Evolutionary conservation across 2,113 vertebrate genomes (phyloP).

Genomic region (Dascyllus trimaculatus): DNA sequence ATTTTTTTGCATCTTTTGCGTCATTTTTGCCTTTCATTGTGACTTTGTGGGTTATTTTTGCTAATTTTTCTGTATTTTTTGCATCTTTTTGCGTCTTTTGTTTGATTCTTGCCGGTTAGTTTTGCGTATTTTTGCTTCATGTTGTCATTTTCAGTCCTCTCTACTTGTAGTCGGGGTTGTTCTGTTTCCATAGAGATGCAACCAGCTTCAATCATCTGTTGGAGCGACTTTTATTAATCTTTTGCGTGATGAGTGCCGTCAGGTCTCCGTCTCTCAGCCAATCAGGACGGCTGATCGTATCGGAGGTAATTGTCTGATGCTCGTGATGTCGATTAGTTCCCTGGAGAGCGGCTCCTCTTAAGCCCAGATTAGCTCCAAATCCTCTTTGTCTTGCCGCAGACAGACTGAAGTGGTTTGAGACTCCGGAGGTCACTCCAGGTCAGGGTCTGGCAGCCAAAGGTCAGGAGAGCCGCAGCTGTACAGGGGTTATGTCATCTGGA

Average conservation of each 20-base stretch:
- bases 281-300: constrained; percentile 62
- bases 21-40: too few species aligned
- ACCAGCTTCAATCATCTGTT: constrained; percentile 8
- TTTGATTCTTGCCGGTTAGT: too few species aligned
- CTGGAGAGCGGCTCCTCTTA: constrained; percentile 44
- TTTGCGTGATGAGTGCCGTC: constrained; percentile 28
- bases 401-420: constrained; percentile 53
- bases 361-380: constrained; percentile 73
- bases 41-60: too few species aligned
- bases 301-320: constrained; percentile 68
- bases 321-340: constrained; percentile 75
- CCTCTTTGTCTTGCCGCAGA: constrained; percentile 74
- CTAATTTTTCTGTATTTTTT: too few species aligned
- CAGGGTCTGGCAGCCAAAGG: constrained; percentile 49
- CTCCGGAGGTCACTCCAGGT: constrained; percentile 2
- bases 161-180: too few species aligned
- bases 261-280: constrained; percentile 39
- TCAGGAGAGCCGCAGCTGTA: constrained; percentile 27
- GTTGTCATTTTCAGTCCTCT: too few species aligned
- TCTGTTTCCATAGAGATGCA: too few species aligned
- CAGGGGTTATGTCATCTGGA: constrained; percentile 24
- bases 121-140: too few species aligned
- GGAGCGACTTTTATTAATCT: background rate
- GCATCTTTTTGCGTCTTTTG: too few species aligned
- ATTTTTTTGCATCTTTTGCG: too few species aligned